phyloP scores from a whole-genome alignment of 2,888 invertebrate genomes.

The Mesochorus sp. region DNA sequence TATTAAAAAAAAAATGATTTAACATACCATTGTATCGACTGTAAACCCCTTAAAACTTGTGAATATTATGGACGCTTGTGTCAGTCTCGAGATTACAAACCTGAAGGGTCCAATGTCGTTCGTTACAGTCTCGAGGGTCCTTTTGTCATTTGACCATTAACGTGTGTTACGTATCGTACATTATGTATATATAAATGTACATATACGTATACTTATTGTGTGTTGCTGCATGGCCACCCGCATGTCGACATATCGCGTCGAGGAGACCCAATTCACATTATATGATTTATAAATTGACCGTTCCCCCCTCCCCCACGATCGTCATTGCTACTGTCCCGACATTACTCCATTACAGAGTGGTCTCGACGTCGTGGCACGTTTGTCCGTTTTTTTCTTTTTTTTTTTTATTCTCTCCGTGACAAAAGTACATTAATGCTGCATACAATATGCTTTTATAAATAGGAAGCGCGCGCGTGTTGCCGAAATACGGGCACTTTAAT shows the following conservation, averaged over 20 bases:
- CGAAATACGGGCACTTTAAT: conserved; percentile 53
- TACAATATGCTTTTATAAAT: background rate
- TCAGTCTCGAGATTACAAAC: background rate
- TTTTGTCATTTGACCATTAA: conserved; percentile 27
- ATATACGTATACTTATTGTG: background rate
- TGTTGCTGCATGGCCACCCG: conserved; percentile 35
- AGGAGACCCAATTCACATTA: conserved; percentile 47
- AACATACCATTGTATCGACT: no score
- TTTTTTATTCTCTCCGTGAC: background rate
- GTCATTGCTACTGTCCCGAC: conserved; percentile 35
- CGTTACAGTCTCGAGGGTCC: conserved; percentile 26
- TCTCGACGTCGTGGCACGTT: conserved; percentile 16
- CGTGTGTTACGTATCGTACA: background rate
- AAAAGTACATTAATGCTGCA: background rate
- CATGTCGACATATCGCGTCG: conserved; percentile 43
- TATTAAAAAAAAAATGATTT: no score
- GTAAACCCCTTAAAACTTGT: no score
- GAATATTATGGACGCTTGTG: background rate
- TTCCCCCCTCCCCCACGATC: conserved; percentile 19
- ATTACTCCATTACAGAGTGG: conserved; percentile 41
- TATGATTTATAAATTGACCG: conserved; percentile 48
- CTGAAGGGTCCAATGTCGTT: conserved; percentile 1
- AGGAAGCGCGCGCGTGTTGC: conserved; percentile 19
- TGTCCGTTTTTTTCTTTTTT: background rate
- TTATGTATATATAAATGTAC: background rate